Evolutionary conservation across 2,797 vertebrate genomes (phyloP).

Genomic region (Mormyrus proboscirostris): DNA sequence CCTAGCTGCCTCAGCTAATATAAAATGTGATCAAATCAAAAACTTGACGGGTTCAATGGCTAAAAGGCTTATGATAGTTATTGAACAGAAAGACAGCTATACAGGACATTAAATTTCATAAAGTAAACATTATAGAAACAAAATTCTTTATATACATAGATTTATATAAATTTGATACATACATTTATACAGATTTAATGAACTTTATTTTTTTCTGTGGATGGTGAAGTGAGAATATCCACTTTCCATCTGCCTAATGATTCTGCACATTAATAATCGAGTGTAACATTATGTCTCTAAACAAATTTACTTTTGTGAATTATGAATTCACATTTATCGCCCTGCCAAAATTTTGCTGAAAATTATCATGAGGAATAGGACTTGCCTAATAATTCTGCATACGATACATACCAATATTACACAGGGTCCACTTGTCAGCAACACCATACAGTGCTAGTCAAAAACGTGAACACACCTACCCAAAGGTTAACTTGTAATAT

Average conservation of each 20-base stretch:
- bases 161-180: background rate
- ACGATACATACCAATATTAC: background rate
- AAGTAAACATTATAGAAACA: background rate
- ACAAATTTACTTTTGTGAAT: background rate
- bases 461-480: background rate
- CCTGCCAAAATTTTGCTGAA: background rate
- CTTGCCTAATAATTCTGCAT: background rate
- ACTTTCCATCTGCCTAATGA: background rate
- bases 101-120: background rate
- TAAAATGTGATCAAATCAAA: background rate
- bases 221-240: background rate
- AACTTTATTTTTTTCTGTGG: background rate
- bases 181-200: background rate
- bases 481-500: background rate
- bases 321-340: background rate
- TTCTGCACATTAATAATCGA: background rate
- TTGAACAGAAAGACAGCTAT: background rate
- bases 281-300: background rate
- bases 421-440: background rate
- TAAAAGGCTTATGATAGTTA: background rate
- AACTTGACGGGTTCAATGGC: background rate
- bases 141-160: background rate
- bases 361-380: background rate
- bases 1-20: background rate
- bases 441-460: background rate